Percentiles rank a stretch among this genome's conserved stretches.
phyloP scores from a whole-genome alignment of 2,113 vertebrate genomes.

The Trematomus loennbergii region DNA sequence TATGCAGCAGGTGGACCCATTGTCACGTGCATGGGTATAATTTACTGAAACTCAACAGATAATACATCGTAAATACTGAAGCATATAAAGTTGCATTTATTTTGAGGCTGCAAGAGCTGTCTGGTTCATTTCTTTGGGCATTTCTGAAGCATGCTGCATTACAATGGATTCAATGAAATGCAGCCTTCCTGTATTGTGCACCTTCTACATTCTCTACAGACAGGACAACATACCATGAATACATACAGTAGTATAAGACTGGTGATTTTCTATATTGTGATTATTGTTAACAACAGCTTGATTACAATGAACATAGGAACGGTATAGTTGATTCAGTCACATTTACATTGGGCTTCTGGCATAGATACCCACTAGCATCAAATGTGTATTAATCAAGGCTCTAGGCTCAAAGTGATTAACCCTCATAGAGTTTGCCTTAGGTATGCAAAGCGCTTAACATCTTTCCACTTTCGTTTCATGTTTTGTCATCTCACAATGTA shows the following conservation, averaged over 20 bases:
- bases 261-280: background rate
- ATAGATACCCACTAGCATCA: background rate
- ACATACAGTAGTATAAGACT: background rate
- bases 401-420: too few relatives aligned
- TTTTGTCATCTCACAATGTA: background rate
- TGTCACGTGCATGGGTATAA: background rate
- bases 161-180: background rate
- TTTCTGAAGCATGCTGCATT: background rate
- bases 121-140: background rate
- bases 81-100: constrained; percentile 1
- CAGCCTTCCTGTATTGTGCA: background rate
- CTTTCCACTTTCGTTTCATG: background rate
- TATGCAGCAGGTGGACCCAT: constrained; percentile 12
- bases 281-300: background rate
- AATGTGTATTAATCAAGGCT: background rate
- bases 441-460: background rate
- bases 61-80: constrained; percentile 2
- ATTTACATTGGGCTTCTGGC: background rate
- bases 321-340: background rate
- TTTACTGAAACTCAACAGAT: background rate
- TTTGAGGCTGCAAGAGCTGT: background rate
- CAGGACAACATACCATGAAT: background rate
- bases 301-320: background rate
- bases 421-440: background rate
- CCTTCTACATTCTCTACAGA: background rate